A percentile compares a stretch with the other conserved stretches of the same genome.
Conservation (phyloP, 2,797 vertebrate genomes). For the Poliocrania exsul region DNA sequence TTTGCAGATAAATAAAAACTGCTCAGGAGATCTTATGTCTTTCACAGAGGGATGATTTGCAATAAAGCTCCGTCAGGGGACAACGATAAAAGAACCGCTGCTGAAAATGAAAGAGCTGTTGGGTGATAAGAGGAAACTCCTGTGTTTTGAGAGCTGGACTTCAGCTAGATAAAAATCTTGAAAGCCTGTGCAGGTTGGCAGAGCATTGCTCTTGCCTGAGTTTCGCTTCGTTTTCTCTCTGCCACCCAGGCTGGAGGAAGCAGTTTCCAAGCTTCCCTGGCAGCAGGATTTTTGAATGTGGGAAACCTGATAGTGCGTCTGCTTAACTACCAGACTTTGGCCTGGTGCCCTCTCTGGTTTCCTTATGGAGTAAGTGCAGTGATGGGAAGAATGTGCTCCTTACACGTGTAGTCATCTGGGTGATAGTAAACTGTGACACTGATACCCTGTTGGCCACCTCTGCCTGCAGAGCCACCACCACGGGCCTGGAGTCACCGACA, state of each 20-base stretch:
- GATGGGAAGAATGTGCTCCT: conserved; percentile 64
- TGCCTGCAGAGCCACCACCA: not conserved
- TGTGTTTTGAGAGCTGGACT: conserved; percentile 42
- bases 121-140: conserved; percentile 37
- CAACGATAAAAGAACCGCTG: conserved; percentile 34
- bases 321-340: conserved; percentile 58
- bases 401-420: conserved; percentile 26
- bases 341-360: conserved; percentile 61
- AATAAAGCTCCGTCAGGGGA: conserved; percentile 42
- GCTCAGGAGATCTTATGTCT: not conserved
- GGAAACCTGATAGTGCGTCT: conserved; percentile 67
- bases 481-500: not conserved
- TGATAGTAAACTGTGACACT: conserved; percentile 57
- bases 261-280: conserved; percentile 63
- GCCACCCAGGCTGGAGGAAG: conserved; percentile 57
- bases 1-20: conserved; percentile 38
- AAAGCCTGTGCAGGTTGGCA: conserved; percentile 2
- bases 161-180: conserved; percentile 41
- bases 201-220: not conserved
- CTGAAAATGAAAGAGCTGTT: conserved; percentile 63
- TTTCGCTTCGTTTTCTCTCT: conserved; percentile 36
- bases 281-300: conserved; percentile 71
- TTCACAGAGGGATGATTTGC: not conserved
- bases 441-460: conserved; percentile 36
- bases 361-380: conserved; percentile 62